phyloP scores from a whole-genome alignment of 2,113 vertebrate genomes.

The Notechis scutatus region DNA sequence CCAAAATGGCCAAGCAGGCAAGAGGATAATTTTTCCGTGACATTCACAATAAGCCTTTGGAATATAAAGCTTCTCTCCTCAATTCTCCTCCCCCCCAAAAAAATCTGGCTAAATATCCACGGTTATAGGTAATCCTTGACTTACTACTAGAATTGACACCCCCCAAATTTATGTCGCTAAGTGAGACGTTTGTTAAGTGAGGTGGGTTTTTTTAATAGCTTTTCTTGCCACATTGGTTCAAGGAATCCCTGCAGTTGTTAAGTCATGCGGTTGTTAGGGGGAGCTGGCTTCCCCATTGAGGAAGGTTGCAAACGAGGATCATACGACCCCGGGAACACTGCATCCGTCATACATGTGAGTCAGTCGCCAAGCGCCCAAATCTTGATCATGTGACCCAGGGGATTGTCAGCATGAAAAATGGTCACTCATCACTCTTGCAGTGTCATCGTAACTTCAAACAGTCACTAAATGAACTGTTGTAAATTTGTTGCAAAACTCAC shows the following conservation, averaged over 20 bases:
- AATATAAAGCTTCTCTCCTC: not conserved
- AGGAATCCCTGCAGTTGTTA: too few relatives aligned
- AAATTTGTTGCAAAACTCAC: too few relatives aligned
- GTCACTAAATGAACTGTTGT: too few relatives aligned
- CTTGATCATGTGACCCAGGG: not conserved
- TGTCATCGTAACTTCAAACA: too few relatives aligned
- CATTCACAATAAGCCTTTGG: not conserved
- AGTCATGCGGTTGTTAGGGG: not conserved
- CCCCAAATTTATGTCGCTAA: not conserved
- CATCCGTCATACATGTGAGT: not conserved
- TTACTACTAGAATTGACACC: not conserved
- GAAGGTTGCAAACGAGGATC: not conserved
- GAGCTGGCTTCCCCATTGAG: not conserved
- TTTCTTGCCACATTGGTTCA: too few relatives aligned
- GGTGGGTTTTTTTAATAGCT: too few relatives aligned
- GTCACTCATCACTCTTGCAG: not conserved
- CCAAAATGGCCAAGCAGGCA: not conserved
- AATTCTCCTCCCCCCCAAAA: rapidly evolving
- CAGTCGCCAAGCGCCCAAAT: not conserved
- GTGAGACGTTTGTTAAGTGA: not conserved
- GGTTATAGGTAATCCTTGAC: not conserved
- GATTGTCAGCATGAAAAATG: not conserved
- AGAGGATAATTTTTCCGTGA: not conserved
- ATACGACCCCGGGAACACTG: too few relatives aligned
- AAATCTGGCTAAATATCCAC: not conserved